A percentile compares a stretch with the other conserved stretches of the same genome.
These are phyloP conservation scores for Drosophila longiperda DNA, from an alignment of 2,888 invertebrate genomes.

Conservation along the genomic window DNA sequence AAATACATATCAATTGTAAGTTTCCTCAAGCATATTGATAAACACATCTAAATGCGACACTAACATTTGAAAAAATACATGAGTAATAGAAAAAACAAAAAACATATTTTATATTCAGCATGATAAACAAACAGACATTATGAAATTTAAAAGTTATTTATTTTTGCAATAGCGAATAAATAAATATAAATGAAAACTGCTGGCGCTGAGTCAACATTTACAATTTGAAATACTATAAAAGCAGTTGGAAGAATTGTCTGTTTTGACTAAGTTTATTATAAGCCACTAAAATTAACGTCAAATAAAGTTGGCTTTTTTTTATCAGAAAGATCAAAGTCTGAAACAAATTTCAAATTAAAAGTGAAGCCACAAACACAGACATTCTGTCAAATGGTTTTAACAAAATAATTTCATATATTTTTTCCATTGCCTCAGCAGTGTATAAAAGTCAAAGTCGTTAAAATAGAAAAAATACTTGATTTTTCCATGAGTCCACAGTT, in stretches of 20 bases:
- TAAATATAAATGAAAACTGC: constrained; percentile 23
- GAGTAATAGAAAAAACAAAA: not conserved
- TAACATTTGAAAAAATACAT: not conserved
- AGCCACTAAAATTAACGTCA: not conserved
- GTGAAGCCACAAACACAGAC: not conserved
- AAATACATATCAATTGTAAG: not conserved
- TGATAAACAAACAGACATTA: constrained; percentile 11
- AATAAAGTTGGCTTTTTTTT: not conserved
- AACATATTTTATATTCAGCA: constrained; percentile 1
- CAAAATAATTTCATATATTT: not conserved
- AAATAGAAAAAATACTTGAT: not conserved
- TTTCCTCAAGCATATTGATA: not conserved
- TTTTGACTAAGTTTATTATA: not conserved
- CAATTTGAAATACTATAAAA: constrained; percentile 18
- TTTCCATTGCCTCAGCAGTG: not conserved
- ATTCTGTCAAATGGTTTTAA: not conserved
- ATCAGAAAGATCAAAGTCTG: not conserved
- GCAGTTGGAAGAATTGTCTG: not conserved
- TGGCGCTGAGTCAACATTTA: constrained; percentile 32
- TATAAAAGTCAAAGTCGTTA: not conserved
- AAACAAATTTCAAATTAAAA: not conserved
- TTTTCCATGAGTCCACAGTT: constrained; percentile 26
- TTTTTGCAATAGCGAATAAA: constrained; percentile 26
- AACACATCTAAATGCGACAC: not conserved
- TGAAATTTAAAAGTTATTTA: constrained; percentile 10